Percentiles rank a stretch among this genome's conserved stretches.
These are phyloP conservation scores for Clinocottus analis DNA, from an alignment of 2,113 vertebrate genomes.

Conservation along the genomic window DNA sequence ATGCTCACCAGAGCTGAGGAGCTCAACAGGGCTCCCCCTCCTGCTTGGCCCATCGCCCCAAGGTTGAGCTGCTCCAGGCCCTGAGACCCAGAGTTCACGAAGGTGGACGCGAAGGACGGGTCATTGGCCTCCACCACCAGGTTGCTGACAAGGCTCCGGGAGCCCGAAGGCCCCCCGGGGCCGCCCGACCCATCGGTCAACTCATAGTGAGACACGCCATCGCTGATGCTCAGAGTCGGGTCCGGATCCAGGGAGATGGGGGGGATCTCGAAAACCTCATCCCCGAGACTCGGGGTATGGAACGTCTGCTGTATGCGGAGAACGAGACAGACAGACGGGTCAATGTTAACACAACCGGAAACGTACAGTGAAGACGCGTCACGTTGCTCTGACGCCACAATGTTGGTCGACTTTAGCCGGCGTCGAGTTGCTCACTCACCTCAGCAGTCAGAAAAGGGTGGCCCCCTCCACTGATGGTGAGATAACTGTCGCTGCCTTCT, in stretches of 20 bases:
- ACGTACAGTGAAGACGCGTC: neutral
- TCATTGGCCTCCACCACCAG: constrained; percentile 85
- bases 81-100: constrained; percentile 80
- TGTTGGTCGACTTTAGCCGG: neutral
- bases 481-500: constrained; percentile 88
- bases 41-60: constrained; percentile 84
- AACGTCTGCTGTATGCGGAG: constrained; percentile 85
- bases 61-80: constrained; percentile 88
- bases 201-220: constrained; percentile 89
- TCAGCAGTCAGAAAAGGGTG: constrained; percentile 88
- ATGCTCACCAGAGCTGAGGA: constrained; percentile 73
- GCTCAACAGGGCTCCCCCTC: constrained; percentile 84
- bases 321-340: neutral
- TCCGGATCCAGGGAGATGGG: constrained; percentile 92
- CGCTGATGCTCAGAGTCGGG: constrained; percentile 85
- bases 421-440: constrained; percentile 44
- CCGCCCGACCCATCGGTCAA: constrained; percentile 81
- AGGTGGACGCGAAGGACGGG: constrained; percentile 84
- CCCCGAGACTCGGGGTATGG: constrained; percentile 91
- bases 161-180: constrained; percentile 74
- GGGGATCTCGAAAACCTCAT: constrained; percentile 94
- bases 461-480: constrained; percentile 87
- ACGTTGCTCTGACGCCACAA: neutral
- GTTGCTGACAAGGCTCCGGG: constrained; percentile 82
- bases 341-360: neutral